Evolutionary conservation across 2,113 vertebrate genomes (phyloP).

Genomic region (Loxodonta africana): DNA sequence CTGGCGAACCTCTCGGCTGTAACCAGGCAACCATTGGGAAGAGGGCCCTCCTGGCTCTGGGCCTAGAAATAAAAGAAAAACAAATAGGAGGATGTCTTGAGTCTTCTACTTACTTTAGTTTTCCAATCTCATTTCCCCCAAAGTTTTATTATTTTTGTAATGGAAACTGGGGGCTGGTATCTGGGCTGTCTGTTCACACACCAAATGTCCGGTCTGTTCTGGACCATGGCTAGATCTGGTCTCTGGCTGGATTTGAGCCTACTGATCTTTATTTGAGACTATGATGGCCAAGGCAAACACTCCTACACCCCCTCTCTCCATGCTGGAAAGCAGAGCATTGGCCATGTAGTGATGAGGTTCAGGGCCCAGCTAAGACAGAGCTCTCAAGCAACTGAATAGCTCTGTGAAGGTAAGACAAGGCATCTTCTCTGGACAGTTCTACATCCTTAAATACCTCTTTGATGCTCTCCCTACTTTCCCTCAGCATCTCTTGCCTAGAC

Average conservation of each 20-base stretch:
- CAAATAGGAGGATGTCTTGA: constrained; percentile 84
- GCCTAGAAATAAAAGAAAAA: constrained; percentile 85
- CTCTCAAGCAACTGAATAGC: constrained; percentile 1
- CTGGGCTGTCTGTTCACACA: constrained; percentile 88
- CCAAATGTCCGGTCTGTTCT: constrained; percentile 72
- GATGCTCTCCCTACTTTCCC: neutral
- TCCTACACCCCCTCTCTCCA: constrained; percentile 84
- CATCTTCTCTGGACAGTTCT: neutral
- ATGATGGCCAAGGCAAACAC: constrained; percentile 92
- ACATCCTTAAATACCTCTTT: neutral
- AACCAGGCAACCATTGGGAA: constrained; percentile 90
- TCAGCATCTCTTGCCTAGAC: neutral
- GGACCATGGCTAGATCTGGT: constrained; percentile 69
- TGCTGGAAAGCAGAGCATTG: constrained; percentile 85
- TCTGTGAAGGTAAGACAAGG: neutral
- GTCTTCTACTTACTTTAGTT: constrained; percentile 78
- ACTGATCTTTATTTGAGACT: constrained; percentile 92
- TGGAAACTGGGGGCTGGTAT: constrained; percentile 88
- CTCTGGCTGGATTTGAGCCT: constrained; percentile 87
- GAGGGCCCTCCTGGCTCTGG: constrained; percentile 84
- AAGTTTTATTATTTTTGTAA: constrained; percentile 87
- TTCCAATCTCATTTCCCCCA: constrained; percentile 80
- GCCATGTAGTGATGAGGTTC: constrained; percentile 74
- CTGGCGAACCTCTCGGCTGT: constrained; percentile 90
- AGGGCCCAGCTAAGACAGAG: constrained; percentile 54